Conservation (phyloP, 2,113 vertebrate genomes). For the Thalassarche chlororhynchos region DNA sequence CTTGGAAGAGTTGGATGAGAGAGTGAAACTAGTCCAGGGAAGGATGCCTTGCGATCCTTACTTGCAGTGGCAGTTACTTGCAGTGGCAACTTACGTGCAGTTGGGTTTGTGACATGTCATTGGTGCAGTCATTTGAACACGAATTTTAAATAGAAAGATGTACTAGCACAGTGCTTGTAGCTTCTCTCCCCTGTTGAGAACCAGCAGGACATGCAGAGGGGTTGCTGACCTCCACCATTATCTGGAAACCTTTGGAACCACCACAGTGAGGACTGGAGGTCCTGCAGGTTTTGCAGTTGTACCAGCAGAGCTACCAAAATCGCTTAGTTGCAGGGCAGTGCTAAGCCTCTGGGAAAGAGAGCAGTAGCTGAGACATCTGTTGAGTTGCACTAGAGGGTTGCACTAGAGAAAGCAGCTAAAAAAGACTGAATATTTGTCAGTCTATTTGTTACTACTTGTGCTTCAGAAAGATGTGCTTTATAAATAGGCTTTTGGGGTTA, state of each 20-base stretch:
- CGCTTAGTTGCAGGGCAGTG: neutral
- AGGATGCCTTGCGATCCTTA: neutral
- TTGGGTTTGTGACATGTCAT: neutral
- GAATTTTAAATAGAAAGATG: neutral
- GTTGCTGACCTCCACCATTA: neutral
- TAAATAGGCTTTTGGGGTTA: neutral
- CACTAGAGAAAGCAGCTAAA: neutral
- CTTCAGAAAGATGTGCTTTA: neutral
- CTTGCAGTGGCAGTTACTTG: neutral
- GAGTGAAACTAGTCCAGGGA: neutral
- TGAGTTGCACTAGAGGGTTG: neutral
- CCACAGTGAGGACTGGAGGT: neutral
- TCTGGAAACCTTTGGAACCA: neutral
- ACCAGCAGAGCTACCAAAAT: neutral
- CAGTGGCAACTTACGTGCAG: no score
- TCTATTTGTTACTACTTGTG: neutral
- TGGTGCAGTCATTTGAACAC: neutral
- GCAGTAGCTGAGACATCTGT: neutral
- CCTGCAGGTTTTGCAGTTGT: neutral
- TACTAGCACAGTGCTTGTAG: fast-evolving
- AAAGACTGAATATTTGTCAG: neutral
- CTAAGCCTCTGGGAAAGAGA: neutral
- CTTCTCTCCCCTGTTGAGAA: neutral
- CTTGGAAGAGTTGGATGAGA: neutral
- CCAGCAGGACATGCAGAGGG: no score